A percentile compares a stretch with the other conserved stretches of the same genome.
Conservation (phyloP, 2,888 invertebrate genomes). For the Erannis defoliaria region DNA sequence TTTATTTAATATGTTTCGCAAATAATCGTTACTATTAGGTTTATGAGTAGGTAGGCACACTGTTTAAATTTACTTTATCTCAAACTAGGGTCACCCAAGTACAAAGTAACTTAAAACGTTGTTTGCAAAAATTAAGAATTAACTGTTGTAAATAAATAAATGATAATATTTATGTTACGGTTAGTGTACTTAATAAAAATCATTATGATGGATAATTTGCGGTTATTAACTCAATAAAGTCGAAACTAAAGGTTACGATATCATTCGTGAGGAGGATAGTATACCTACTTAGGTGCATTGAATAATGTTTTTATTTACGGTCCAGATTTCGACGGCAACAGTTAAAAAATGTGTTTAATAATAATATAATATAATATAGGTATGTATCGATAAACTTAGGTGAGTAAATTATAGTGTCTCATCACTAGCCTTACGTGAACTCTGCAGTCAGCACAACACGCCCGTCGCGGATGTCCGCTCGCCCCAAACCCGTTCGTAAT, state of each 20-base stretch:
- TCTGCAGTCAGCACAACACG: conserved; percentile 71
- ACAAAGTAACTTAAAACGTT: not conserved
- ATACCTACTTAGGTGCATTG: not conserved
- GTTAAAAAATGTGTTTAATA: too few relatives aligned
- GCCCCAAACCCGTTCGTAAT: conserved; percentile 58
- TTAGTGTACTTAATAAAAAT: not conserved
- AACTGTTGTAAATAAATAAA: not conserved
- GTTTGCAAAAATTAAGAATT: not conserved
- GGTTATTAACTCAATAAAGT: not conserved
- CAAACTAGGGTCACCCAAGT: not conserved
- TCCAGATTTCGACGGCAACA: not conserved
- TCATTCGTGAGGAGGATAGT: not conserved
- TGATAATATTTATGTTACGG: not conserved
- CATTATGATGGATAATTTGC: not conserved
- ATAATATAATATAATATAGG: too few relatives aligned
- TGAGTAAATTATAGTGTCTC: conserved; percentile 37
- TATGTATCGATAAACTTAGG: conserved; percentile 62
- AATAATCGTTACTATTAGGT: too few relatives aligned
- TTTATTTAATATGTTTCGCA: too few relatives aligned
- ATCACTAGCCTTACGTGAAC: conserved; percentile 63
- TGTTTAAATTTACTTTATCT: not conserved
- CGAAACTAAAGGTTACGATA: not conserved
- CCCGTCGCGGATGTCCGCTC: conserved; percentile 66
- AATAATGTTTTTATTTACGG: not conserved
- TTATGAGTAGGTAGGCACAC: too few relatives aligned